phyloP scores from a whole-genome alignment of 2,113 vertebrate species.

The Amblyornis subalaris region DNA sequence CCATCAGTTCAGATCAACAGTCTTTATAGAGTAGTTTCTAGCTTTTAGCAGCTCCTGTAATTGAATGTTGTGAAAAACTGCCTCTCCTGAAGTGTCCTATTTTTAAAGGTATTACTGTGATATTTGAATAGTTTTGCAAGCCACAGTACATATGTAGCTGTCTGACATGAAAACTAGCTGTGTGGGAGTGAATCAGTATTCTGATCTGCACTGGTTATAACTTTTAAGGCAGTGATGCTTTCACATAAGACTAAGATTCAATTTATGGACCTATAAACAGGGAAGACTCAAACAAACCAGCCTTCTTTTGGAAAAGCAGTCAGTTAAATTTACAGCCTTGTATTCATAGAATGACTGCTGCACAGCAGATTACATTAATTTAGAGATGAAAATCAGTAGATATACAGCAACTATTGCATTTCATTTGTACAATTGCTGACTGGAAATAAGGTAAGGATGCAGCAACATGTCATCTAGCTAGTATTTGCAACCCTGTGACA shows the following conservation, averaged over 20 bases:
- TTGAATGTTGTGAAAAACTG: background rate
- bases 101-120: background rate
- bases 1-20: background rate
- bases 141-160: background rate
- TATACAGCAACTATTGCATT: background rate
- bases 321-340: background rate
- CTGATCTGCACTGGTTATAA: background rate
- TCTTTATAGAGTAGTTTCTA: background rate
- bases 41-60: background rate
- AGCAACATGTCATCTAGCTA: background rate
- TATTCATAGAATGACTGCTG: background rate
- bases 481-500: background rate
- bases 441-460: background rate
- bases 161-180: background rate
- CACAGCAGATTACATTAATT: slow-evolving; percentile 28
- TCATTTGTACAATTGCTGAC: background rate
- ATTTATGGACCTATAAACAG: background rate
- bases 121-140: background rate
- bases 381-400: background rate
- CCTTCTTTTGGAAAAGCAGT: background rate
- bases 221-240: background rate
- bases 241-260: background rate
- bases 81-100: background rate
- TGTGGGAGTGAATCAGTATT: background rate
- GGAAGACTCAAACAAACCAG: background rate